phyloP scores from a whole-genome alignment of 2,113 vertebrate species.

The Phasianus colchicus region DNA sequence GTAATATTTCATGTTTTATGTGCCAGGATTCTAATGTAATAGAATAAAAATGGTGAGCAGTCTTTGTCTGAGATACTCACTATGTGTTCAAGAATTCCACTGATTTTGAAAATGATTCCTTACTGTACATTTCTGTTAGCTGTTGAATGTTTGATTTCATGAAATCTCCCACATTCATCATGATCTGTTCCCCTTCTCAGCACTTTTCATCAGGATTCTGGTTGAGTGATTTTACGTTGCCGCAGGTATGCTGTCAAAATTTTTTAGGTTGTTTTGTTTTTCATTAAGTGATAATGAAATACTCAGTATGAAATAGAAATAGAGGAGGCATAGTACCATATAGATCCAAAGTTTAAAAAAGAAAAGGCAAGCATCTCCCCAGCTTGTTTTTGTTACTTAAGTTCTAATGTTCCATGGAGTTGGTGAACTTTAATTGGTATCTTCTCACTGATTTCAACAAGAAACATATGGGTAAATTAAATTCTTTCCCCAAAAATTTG shows the following conservation, averaged over 20 bases:
- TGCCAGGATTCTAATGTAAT: conserved; percentile 35
- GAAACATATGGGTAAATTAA: fast-evolving
- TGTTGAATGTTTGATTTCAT: conserved; percentile 10
- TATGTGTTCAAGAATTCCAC: conserved; percentile 19
- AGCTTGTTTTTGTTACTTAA: not conserved
- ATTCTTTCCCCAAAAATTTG: not conserved
- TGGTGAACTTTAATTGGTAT: not conserved
- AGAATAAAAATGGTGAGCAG: not conserved
- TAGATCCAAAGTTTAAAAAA: not conserved
- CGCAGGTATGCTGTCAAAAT: not conserved
- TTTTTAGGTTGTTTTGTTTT: not conserved
- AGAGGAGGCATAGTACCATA: not conserved
- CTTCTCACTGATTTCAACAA: not conserved
- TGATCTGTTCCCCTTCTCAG: not conserved
- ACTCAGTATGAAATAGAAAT: not conserved
- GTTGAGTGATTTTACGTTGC: not conserved
- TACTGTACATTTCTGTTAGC: not conserved
- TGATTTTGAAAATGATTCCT: conserved; percentile 34
- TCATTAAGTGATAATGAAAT: not conserved
- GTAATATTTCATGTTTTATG: conserved; percentile 25
- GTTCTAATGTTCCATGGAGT: not conserved
- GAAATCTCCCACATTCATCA: not conserved
- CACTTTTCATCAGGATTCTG: not conserved
- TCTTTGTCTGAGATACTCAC: conserved; percentile 26
- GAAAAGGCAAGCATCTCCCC: not conserved